These are phyloP conservation scores for Poeciliopsis turneri DNA, from an alignment of 2,797 vertebrate species.

Conservation along the genomic window DNA sequence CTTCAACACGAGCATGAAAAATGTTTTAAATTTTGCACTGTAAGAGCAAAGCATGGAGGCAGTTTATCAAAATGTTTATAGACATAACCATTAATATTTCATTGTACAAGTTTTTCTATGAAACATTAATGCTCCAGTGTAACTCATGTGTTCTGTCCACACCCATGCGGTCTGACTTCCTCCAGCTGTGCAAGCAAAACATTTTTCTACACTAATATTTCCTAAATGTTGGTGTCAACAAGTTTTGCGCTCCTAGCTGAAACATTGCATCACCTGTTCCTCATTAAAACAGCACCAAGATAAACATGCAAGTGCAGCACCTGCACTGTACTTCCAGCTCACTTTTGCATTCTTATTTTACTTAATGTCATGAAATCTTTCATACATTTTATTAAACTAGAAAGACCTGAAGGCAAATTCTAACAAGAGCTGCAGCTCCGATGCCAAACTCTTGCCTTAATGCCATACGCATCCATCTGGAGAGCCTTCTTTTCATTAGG, in stretches of 20 bases:
- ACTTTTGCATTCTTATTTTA: not conserved
- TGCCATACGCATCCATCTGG: slow-evolving; percentile 42
- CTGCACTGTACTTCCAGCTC: not conserved
- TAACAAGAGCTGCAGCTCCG: slow-evolving; percentile 39
- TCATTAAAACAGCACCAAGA: slow-evolving; percentile 16
- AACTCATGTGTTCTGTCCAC: slow-evolving; percentile 8
- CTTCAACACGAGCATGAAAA: not conserved
- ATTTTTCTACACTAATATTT: not conserved
- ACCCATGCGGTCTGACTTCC: slow-evolving; percentile 10
- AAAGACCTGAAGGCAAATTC: slow-evolving; percentile 26
- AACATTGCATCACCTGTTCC: not conserved
- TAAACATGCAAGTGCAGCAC: slow-evolving; percentile 4
- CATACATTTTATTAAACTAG: not conserved
- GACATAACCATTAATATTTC: slow-evolving; percentile 2
- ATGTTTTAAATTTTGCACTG: not conserved
- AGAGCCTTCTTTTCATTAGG: slow-evolving; percentile 47
- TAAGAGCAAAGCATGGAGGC: slow-evolving; percentile 6
- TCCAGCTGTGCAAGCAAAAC: slow-evolving; percentile 24
- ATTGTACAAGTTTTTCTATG: slow-evolving; percentile 24
- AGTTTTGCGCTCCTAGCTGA: slow-evolving; percentile 7
- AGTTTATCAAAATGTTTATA: slow-evolving; percentile 6
- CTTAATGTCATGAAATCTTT: slow-evolving; percentile 3
- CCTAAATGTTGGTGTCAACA: slow-evolving; percentile 1
- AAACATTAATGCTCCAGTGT: not conserved
- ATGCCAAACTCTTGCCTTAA: slow-evolving; percentile 39